Percentiles rank a stretch among this genome's conserved stretches.
Conservation (phyloP, 2,888 invertebrate species). For the Balanococcus diminutus region DNA sequence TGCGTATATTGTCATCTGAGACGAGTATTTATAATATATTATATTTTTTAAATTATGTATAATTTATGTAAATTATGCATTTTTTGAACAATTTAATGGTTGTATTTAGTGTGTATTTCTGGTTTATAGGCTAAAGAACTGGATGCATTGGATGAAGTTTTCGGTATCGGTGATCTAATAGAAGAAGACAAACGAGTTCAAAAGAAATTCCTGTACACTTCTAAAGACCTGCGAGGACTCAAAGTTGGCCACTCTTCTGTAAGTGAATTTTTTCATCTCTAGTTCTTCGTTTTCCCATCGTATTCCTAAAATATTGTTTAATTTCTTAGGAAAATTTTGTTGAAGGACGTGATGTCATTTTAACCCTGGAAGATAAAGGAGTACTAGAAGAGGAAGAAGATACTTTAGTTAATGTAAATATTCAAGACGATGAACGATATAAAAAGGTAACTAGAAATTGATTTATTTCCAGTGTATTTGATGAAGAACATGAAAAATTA, state of each 20-base stretch:
- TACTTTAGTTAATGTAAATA: constrained; percentile 88
- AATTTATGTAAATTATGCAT: constrained; percentile 44
- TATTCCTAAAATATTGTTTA: constrained; percentile 46
- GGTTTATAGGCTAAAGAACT: constrained; percentile 80
- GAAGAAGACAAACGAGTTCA: constrained; percentile 74
- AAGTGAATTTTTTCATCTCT: constrained; percentile 55
- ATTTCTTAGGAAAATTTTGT: constrained; percentile 64
- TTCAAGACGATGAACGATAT: constrained; percentile 82
- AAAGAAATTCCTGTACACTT: constrained; percentile 70
- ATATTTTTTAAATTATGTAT: constrained; percentile 34
- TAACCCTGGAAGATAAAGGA: constrained; percentile 92
- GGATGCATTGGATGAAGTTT: constrained; percentile 93
- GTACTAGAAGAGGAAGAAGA: constrained; percentile 86
- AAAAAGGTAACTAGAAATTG: constrained; percentile 67
- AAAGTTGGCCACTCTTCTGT: constrained; percentile 82
- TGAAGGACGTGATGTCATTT: constrained; percentile 83
- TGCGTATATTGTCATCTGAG: too few relatives aligned
- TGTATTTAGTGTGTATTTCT: constrained; percentile 55
- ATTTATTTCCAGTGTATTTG: neutral
- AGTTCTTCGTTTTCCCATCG: neutral
- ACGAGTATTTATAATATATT: too few relatives aligned
- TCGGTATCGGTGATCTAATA: constrained; percentile 86
- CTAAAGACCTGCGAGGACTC: constrained; percentile 78
- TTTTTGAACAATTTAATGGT: constrained; percentile 54
- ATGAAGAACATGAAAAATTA: neutral